Evolutionary conservation across 2,797 vertebrate species (phyloP).

Genomic region (Poeciliopsis turneri): DNA sequence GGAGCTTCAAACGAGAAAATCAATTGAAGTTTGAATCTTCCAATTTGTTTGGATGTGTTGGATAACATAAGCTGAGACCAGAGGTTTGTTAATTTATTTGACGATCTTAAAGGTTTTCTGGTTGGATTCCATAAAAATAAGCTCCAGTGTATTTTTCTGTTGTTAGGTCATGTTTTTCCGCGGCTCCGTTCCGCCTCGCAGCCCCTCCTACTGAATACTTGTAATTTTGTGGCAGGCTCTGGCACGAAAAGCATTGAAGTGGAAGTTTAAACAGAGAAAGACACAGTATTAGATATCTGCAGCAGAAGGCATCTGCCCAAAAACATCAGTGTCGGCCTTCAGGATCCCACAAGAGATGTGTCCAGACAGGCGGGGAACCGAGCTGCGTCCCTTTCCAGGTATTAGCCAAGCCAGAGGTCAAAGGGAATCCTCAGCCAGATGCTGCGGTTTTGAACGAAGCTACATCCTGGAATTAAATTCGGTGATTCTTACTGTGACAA

Average conservation of each 20-base stretch:
- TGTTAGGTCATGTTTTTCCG: constrained; percentile 42
- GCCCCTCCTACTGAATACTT: constrained; percentile 32
- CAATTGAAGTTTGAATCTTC: not conserved
- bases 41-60: not conserved
- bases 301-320: constrained; percentile 24
- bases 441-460: constrained; percentile 63
- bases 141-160: constrained; percentile 30
- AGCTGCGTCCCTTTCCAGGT: constrained; percentile 60
- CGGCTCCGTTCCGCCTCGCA: constrained; percentile 30
- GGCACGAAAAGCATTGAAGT: constrained; percentile 23
- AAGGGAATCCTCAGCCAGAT: constrained; percentile 64
- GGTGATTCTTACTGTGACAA: constrained; percentile 38
- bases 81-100: constrained; percentile 10
- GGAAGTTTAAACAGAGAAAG: constrained; percentile 37
- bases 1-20: not conserved
- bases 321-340: constrained; percentile 53
- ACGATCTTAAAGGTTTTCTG: constrained; percentile 7
- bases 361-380: constrained; percentile 47
- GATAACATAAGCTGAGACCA: not conserved
- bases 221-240: constrained; percentile 45
- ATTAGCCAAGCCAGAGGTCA: constrained; percentile 57
- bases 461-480: constrained; percentile 57
- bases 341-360: constrained; percentile 48
- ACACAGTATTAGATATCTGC: constrained; percentile 39
- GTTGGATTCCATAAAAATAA: constrained; percentile 3